Base-by-base conservation (phyloP, 2,888 invertebrate genomes). In the Xanthorhoe spadicearia region DNA sequence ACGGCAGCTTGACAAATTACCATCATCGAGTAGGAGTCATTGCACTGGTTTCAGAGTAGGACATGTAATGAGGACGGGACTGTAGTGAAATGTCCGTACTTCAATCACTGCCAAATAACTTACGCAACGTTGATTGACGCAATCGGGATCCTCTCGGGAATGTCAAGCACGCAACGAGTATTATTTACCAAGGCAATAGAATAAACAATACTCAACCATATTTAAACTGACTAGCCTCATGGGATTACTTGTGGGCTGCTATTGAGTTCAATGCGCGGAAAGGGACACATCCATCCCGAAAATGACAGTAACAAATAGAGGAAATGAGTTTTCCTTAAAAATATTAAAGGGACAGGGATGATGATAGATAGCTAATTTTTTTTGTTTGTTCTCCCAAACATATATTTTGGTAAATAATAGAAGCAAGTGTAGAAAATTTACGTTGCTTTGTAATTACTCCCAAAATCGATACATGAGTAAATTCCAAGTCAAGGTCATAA, bases 101-200 rank as follows among this genome's bases (percentile, higher is more conserved):
- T 76, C 71, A 74, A 77, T 74, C 71, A 79, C 72, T 86, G 88
- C 88, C 87, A 89, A 88, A 84, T 82, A 71, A 77, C 73, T 88
- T 85, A 78, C 82, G 81, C 82, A 88, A 88, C 56, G 62, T 35
- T 68, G 54, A 63, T 70, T 23, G 66, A 63, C 70, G 68, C 63
- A 46, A 53, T 65, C 55, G 58, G n/a, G n/a, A n/a, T 57, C 62
- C 67, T 55, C 53, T 54, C 15, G 56, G 60, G 70, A 65, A 71
- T 67, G 62, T 70, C 64, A 71, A 67, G 68, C 70, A 72, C 66
- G 68, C 69, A 10, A 63, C 8, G 17, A 23, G n/a, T 19, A 55
- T 28, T 38, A 38, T 54, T 55, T 50, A 49, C 38, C 9, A 9
- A 38, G 43, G 28, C 43, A n/a, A 43, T 48, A 53, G 53, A 46